These are phyloP conservation scores for Poeciliopsis turrubarensis DNA, from an alignment of 2,113 vertebrate genomes.

Conservation along the genomic window DNA sequence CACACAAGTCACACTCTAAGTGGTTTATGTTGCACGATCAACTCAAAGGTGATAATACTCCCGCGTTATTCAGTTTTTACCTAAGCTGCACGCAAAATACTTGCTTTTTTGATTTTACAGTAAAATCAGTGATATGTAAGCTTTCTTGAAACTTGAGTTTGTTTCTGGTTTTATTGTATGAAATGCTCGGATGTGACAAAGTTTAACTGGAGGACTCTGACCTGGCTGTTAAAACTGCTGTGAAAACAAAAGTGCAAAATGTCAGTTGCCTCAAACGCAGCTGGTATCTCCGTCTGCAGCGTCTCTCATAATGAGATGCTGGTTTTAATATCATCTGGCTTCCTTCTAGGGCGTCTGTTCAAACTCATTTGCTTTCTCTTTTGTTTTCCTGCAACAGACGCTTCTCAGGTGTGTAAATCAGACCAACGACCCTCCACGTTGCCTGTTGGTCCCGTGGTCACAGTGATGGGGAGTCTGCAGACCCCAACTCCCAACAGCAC, in stretches of 20 bases:
- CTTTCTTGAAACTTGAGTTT: background rate
- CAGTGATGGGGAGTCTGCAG: conserved; percentile 93
- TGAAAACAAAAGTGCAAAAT: conserved; percentile 37
- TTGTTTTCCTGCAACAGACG: conserved; percentile 78
- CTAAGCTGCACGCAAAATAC: conserved; percentile 1
- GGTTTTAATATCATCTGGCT: conserved; percentile 22
- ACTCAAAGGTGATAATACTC: conserved; percentile 14
- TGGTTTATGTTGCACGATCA: background rate
- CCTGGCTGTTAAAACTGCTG: conserved; percentile 16
- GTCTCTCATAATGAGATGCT: conserved; percentile 2
- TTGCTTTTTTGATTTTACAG: conserved; percentile 3
- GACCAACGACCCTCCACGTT: conserved; percentile 97
- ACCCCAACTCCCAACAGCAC: conserved; percentile 98
- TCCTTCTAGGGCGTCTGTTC: background rate
- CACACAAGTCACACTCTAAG: background rate
- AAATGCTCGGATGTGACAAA: background rate
- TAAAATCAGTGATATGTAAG: background rate
- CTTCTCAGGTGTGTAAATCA: conserved; percentile 91
- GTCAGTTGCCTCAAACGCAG: conserved; percentile 16
- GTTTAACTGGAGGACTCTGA: conserved; percentile 22
- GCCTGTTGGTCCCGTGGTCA: conserved; percentile 90
- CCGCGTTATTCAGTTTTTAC: conserved; percentile 36
- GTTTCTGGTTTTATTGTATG: background rate
- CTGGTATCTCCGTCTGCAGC: conserved; percentile 22
- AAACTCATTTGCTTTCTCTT: conserved; percentile 22